Evolutionary conservation across 2,797 vertebrate genomes (phyloP).

Genomic region (Parauchenoglanis ngamensis): DNA sequence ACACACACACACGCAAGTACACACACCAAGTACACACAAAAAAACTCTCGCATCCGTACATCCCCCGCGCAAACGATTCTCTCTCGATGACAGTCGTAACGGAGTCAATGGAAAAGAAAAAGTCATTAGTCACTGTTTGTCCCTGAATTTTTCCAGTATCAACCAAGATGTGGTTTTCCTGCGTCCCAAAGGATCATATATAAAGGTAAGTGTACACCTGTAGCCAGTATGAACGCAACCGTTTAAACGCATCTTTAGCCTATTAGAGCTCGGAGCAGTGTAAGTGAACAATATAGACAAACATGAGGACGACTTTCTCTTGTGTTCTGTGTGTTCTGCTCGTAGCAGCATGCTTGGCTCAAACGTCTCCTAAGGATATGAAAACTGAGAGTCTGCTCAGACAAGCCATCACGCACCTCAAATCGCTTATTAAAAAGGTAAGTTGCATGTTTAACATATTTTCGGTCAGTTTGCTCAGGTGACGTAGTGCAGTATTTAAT

Average conservation of each 20-base stretch:
- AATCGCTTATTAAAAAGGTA: constrained; percentile 47
- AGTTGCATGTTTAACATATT: constrained; percentile 37
- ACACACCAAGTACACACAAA: constrained; percentile 69
- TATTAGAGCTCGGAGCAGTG: constrained; percentile 60
- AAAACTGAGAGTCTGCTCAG: constrained; percentile 27
- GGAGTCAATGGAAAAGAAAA: constrained; percentile 97
- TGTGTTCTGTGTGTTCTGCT: constrained; percentile 69
- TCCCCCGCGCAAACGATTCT: constrained; percentile 50
- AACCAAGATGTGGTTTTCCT: constrained; percentile 84
- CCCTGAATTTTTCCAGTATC: constrained; percentile 88
- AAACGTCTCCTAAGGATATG: background rate
- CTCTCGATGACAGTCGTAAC: constrained; percentile 55
- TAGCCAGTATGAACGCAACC: constrained; percentile 54
- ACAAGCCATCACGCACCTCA: constrained; percentile 52
- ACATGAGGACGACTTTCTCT: constrained; percentile 68
- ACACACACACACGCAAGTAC: constrained; percentile 71
- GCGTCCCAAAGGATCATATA: constrained; percentile 90
- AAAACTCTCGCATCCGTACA: constrained; percentile 69
- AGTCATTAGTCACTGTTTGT: constrained; percentile 89
- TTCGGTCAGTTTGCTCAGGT: background rate
- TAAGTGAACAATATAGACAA: constrained; percentile 58
- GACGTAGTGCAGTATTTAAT: background rate
- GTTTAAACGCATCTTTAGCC: constrained; percentile 53
- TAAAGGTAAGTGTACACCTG: constrained; percentile 78
- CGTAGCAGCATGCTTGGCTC: constrained; percentile 67